Base-by-base conservation (phyloP, 2,888 invertebrate species). In the Rosalia funebris region DNA sequence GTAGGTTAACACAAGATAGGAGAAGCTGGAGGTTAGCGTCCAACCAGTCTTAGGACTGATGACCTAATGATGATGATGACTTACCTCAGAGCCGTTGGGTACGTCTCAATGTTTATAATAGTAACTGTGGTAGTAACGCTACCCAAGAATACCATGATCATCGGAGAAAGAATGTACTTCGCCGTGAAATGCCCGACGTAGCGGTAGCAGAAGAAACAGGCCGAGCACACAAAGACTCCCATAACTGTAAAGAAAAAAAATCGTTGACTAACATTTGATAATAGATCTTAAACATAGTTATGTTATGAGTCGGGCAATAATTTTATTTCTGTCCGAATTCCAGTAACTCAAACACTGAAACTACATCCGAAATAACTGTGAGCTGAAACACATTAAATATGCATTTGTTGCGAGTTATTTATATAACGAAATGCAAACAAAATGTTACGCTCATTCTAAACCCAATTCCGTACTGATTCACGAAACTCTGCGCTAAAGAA, bases 1-100 rank as follows among this genome's bases (percentile, higher is more conserved):
- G n/a, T n/a, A n/a, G n/a, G n/a, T n/a, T n/a, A n/a, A n/a, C n/a
- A n/a, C n/a, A n/a, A n/a, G n/a, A n/a, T n/a, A n/a, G n/a, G n/a
- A n/a, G n/a, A n/a, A n/a, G n/a, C n/a, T n/a, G n/a, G n/a, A n/a
- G n/a, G n/a, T n/a, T n/a, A n/a, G n/a, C n/a, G n/a, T n/a, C n/a
- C n/a, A n/a, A n/a, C n/a, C n/a, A n/a, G n/a, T n/a, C n/a, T n/a
- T n/a, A n/a, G n/a, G n/a, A n/a, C n/a, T n/a, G n/a, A n/a, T n/a
- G n/a, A n/a, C n/a, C n/a, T n/a, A n/a, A n/a, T n/a, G n/a, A n/a
- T n/a, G n/a, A 25, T 25, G 25, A 5, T 25, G 7, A 47, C 48
- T 57, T 62, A 73, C 74, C 74, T 73, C 20, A 75, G 34, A 20
- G 68, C 73, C 31, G 75, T 75, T 7, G 76, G 75, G 55, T 66